Evolutionary conservation across 2,797 vertebrate species (phyloP).

Genomic region (Aldrovandia affinis): DNA sequence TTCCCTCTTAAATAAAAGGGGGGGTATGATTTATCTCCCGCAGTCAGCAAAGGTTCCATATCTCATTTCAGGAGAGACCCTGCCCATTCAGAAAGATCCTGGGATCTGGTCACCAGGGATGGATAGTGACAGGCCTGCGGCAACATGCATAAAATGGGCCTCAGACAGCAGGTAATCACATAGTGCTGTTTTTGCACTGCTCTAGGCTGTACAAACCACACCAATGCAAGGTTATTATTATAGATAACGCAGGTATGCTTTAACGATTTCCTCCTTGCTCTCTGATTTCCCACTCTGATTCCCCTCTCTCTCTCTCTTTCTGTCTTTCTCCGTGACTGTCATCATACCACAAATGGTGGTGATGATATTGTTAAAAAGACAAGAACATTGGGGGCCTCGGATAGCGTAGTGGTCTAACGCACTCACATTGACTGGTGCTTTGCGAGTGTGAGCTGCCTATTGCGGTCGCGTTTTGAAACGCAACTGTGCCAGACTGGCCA

Average conservation of each 20-base stretch:
- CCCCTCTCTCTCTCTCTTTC: background rate
- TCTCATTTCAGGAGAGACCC: constrained; percentile 32
- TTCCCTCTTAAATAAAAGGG: constrained; percentile 6
- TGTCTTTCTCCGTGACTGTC: background rate
- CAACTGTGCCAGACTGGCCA: no score
- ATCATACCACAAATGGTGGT: background rate
- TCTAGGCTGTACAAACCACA: constrained; percentile 21
- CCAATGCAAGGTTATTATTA: constrained; percentile 21
- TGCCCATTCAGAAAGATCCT: constrained; percentile 21
- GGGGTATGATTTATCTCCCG: constrained; percentile 33
- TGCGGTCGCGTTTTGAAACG: no score
- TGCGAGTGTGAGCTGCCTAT: no score
- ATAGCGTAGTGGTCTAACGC: no score
- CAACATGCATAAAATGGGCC: constrained; percentile 23
- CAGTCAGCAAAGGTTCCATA: constrained; percentile 29
- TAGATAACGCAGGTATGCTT: constrained; percentile 7
- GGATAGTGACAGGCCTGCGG: constrained; percentile 17
- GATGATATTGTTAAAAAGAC: background rate
- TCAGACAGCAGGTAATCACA: constrained; percentile 36
- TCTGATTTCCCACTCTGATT: background rate
- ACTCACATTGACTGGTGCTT: no score
- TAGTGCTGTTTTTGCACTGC: constrained; percentile 24
- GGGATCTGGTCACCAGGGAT: constrained; percentile 20
- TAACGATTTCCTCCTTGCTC: background rate
- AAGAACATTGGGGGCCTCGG: no score